Percentiles rank a stretch among this genome's conserved stretches.
These are phyloP conservation scores for Pygmarrhopalites habei DNA, from an alignment of 1,140 invertebrate genomes.

Conservation along the genomic window DNA sequence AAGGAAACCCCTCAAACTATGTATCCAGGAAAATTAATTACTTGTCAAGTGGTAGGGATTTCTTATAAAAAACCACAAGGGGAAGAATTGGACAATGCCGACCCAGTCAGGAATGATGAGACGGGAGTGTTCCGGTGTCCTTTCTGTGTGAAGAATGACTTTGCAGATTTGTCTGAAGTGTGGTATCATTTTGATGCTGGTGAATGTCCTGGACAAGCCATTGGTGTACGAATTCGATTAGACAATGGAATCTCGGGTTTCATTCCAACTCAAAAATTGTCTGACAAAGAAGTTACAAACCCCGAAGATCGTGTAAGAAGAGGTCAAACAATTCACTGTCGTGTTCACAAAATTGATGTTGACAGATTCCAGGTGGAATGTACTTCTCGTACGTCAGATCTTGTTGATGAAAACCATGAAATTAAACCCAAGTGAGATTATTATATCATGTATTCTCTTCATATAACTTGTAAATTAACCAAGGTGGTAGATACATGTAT, in stretches of 20 bases:
- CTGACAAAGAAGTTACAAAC: slow-evolving; percentile 86
- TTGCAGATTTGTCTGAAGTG: slow-evolving; percentile 87
- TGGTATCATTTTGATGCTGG: slow-evolving; percentile 98
- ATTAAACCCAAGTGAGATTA: slow-evolving; percentile 83
- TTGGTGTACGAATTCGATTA: slow-evolving; percentile 77
- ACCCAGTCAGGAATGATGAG: slow-evolving; percentile 88
- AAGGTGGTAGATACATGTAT: no score
- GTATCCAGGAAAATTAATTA: slow-evolving; percentile 80
- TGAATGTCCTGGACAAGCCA: slow-evolving; percentile 88
- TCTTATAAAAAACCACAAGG: slow-evolving; percentile 80
- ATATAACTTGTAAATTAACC: no score
- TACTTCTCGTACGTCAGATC: slow-evolving; percentile 86
- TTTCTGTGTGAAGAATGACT: slow-evolving; percentile 92
- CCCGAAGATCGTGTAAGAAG: slow-evolving; percentile 82
- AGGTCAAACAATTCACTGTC: slow-evolving; percentile 81
- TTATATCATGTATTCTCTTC: no score
- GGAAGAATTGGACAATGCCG: slow-evolving; percentile 89
- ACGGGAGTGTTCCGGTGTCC: slow-evolving; percentile 94
- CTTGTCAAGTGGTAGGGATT: slow-evolving; percentile 64
- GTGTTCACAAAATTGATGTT: slow-evolving; percentile 93
- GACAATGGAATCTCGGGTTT: slow-evolving; percentile 94
- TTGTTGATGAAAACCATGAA: slow-evolving; percentile 81
- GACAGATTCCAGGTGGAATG: slow-evolving; percentile 91
- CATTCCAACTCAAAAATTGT: slow-evolving; percentile 90
- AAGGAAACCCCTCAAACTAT: slow-evolving; percentile 95